Evolutionary conservation across 2,888 invertebrate species (phyloP), one percentile per base, ranked within the genome.

Genomic region (Tenthredo amoena): DNA sequence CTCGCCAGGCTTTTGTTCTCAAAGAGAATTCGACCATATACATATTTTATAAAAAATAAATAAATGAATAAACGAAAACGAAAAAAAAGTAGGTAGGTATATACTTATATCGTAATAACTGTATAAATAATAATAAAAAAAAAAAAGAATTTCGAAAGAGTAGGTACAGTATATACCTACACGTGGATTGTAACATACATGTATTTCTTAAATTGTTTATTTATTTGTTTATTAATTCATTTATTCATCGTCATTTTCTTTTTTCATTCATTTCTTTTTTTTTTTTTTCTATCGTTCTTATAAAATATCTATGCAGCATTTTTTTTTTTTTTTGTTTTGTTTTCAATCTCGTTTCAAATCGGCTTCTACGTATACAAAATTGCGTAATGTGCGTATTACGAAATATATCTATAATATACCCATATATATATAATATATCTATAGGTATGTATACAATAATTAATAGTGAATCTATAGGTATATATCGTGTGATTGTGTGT

Each of bases 281-380:
- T 26, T 77, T 31, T 50, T 18, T 15, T 79, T 7, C 5, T 18
- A n/a, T 50, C 50, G 68, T 71, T 86, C 65, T 85, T 85, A 85
- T 68, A 85, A 85, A 85, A 85, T 85, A 85, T 82, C 76, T 85
- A 85, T 85, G 68, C 85, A 82, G 62, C 79, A n/a, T 47, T 26
- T 7, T 76, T 50, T 76, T 12, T 18, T 21, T 43, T 47, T 55
- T 58, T 77, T n/a, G 12, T 65, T 26, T 65, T 31, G 34, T 2
- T 26, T 68, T 68, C n/a, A 5, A 0, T 12, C 31, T 68, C 18
- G 12, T 85, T 85, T 72, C 58, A 31, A 26, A 74, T 58, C 79
- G 81, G 72, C 58, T 84, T 2, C 84, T 86, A 86, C 86, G 84
- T 86, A 58, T 81, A 86, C 72, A 86, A 86, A 86, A 86, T 72